Evolutionary conservation across 2,797 vertebrate species (phyloP).

Genomic region (Eulemur albifrons): DNA sequence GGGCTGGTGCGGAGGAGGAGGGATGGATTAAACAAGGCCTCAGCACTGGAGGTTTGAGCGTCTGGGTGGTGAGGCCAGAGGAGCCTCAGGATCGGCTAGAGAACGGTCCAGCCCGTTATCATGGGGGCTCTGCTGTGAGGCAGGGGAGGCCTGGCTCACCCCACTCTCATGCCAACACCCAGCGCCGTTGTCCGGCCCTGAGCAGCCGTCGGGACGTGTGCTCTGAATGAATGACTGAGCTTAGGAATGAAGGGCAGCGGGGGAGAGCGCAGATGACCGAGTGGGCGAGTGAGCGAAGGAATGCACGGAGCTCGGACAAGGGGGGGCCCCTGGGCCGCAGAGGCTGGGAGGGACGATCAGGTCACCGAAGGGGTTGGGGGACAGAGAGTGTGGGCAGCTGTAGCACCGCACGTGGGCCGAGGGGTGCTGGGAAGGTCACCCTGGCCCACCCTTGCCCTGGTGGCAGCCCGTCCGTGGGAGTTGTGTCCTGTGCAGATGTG

Average conservation of each 20-base stretch:
- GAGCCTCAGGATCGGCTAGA: not conserved
- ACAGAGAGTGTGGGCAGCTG: not conserved
- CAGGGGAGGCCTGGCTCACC: not conserved
- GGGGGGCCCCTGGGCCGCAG: not conserved
- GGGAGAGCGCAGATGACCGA: not conserved
- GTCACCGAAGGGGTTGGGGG: not conserved
- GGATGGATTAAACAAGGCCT: not conserved
- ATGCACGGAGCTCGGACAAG: not conserved
- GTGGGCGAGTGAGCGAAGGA: not conserved
- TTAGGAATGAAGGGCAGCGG: not conserved
- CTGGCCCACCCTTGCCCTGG: not conserved
- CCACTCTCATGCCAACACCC: not conserved
- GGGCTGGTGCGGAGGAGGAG: too few species aligned
- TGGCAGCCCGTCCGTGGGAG: not conserved
- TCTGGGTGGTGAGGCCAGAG: not conserved
- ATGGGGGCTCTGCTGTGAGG: not conserved
- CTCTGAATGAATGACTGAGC: not conserved
- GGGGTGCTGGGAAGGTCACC: not conserved
- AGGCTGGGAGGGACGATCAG: not conserved
- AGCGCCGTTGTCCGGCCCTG: not conserved
- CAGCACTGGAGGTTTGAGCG: rapidly evolving
- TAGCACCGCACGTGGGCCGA: rapidly evolving
- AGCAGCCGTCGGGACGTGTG: not conserved
- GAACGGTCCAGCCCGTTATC: not conserved
- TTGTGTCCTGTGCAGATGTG: not conserved